These are phyloP conservation scores for Lagorchestes hirsutus DNA, from an alignment of 2,797 vertebrate species.

Conservation along the genomic window DNA sequence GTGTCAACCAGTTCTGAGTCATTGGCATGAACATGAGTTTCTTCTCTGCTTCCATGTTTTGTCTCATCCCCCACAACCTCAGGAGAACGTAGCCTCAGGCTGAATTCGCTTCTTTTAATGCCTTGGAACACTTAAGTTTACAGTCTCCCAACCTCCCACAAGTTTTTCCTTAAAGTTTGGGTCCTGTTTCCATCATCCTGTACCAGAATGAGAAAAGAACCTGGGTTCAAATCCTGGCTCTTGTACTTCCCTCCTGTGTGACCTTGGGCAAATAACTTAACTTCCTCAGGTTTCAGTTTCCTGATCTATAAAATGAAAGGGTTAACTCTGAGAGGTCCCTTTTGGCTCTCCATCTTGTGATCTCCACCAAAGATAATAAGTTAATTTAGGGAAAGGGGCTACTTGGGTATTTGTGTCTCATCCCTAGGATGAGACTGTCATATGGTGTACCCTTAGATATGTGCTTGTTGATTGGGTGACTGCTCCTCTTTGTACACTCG, in stretches of 20 bases:
- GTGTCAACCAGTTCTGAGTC: not conserved
- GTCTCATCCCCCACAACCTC: not conserved
- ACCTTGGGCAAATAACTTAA: not conserved
- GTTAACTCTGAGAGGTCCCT: not conserved
- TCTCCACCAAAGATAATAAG: not conserved
- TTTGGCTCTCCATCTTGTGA: no score
- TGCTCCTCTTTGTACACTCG: not conserved
- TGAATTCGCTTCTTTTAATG: no score
- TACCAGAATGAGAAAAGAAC: not conserved
- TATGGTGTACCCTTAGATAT: not conserved
- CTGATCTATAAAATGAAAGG: not conserved
- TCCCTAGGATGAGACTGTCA: not conserved
- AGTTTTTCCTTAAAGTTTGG: not conserved
- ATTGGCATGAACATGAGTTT: rapidly evolving
- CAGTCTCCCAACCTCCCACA: no score
- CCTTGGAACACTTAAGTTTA: no score
- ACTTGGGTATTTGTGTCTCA: not conserved
- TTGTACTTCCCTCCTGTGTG: not conserved
- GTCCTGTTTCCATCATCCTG: not conserved
- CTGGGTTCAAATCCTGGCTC: not conserved
- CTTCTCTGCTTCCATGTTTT: not conserved
- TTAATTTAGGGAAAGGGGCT: not conserved
- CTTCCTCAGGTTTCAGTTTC: not conserved
- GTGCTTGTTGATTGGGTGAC: not conserved
- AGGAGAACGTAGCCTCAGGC: no score